phyloP scores from a whole-genome alignment of 2,797 vertebrate genomes.

The Sarcoramphus papa region DNA sequence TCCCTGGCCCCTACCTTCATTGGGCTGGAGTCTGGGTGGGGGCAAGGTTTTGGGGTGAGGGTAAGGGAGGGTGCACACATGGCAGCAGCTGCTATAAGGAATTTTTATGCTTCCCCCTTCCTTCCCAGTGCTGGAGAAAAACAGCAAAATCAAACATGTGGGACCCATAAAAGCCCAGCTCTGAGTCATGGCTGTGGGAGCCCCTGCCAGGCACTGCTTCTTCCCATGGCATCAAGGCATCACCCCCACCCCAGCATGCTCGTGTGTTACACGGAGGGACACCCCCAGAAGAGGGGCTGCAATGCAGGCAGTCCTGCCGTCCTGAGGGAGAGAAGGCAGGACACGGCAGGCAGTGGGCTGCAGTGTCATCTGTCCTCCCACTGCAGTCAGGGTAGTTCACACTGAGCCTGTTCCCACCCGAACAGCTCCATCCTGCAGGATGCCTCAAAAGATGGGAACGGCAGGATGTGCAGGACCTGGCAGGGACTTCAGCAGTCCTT shows the following conservation, averaged over 20 bases:
- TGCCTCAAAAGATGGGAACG: background rate
- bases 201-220: background rate
- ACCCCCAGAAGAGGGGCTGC: background rate
- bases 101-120: constrained; percentile 40
- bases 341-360: accelerated
- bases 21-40: background rate
- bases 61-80: background rate
- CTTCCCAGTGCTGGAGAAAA: background rate
- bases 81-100: constrained; percentile 3
- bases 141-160: constrained; percentile 8
- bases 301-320: background rate
- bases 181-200: background rate
- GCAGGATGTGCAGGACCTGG: background rate
- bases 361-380: background rate
- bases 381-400: background rate
- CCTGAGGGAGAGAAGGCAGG: background rate
- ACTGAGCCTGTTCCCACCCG: background rate
- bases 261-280: accelerated
- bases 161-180: constrained; percentile 34
- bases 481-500: background rate
- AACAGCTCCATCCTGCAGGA: background rate
- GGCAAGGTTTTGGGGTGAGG: background rate
- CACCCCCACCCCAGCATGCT: background rate
- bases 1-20: background rate
- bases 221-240: background rate